phyloP scores from a whole-genome alignment of 2,113 vertebrate species.

The Pheucticus melanocephalus region DNA sequence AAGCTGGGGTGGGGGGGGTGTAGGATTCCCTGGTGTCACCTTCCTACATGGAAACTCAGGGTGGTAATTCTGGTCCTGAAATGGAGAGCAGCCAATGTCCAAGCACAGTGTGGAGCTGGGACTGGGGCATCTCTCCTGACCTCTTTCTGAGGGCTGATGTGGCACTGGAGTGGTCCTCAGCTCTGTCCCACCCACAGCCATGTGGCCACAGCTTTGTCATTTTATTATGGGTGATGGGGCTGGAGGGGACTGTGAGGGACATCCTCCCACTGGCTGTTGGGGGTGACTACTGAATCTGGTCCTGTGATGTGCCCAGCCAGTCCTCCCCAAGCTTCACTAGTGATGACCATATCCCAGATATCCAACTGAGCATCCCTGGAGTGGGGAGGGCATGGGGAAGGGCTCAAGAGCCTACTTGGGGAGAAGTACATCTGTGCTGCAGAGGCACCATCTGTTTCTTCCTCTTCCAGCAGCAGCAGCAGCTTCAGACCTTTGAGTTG shows the following conservation, averaged over 20 bases:
- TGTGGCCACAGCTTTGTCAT: not conserved
- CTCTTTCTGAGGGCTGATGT: not conserved
- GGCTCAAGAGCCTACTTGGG: accelerated
- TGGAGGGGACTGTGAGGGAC: not conserved
- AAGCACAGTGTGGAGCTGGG: not conserved
- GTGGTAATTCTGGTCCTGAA: not conserved
- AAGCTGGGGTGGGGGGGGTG: not conserved
- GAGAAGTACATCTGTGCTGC: not conserved
- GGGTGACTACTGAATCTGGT: not conserved
- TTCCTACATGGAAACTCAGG: not conserved
- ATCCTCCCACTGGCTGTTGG: accelerated
- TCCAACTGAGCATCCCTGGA: not conserved
- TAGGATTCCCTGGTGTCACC: not conserved
- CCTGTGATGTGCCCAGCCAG: not conserved
- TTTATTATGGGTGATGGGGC: not conserved
- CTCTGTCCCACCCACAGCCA: not conserved
- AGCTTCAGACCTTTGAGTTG: not conserved
- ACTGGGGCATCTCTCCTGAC: not conserved
- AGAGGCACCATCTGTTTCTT: not conserved
- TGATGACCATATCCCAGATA: not conserved
- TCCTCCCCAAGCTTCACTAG: not conserved
- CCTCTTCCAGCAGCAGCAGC: not conserved
- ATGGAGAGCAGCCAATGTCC: accelerated
- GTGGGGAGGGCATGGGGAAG: not conserved
- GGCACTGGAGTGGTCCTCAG: not conserved